Base-by-base conservation (phyloP, 2,888 invertebrate genomes). In the Epirrhoe alternata region DNA sequence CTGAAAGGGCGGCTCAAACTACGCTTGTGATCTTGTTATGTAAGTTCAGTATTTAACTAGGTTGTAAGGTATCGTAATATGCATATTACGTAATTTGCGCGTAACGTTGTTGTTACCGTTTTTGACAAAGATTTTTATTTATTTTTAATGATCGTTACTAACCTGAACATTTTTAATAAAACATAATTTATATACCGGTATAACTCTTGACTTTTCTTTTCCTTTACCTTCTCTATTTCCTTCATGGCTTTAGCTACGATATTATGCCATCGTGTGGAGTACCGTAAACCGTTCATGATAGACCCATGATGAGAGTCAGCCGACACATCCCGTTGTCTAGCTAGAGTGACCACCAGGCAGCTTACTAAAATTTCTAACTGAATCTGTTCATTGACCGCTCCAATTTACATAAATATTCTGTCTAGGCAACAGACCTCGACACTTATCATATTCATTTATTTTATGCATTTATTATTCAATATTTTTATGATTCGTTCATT, bases 61-160 rank as follows among this genome's bases (percentile, higher is more conserved):
- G 86, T 82, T 89, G 88, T 92, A 92, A 92, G 91, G 88, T 90
- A 83, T 89, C 92, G 92, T 92, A 91, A 92, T 92, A 92, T 92
- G 92, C 92, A 92, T 92, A 92, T 92, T 92, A 92, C 92, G 92
- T 90, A 88, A 42, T 88, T 80, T 71, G 72, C 77, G 79, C 81
- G 86, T 84, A 85, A 81, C 77, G 74, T 79, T 83, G 78, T 84
- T 75, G 83, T 80, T 86, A 81, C 84, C 79, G 79, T 80, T 86
- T 85, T 90, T 88, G 90, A 90, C 89, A 92, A 90, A 90, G 88
- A 88, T 86, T 90, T 91, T 90, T 89, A 90, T 87, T 92, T 88
- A 92, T 92, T 90, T 89, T 88, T 90, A 87, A 79, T 71, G 86
- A 83, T 77, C 86, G 87, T 90, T 85, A 90, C 89, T 89, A 90